These are phyloP conservation scores for Bufo gargarizans DNA, from an alignment of 2,113 vertebrate genomes.

Conservation along the genomic window DNA sequence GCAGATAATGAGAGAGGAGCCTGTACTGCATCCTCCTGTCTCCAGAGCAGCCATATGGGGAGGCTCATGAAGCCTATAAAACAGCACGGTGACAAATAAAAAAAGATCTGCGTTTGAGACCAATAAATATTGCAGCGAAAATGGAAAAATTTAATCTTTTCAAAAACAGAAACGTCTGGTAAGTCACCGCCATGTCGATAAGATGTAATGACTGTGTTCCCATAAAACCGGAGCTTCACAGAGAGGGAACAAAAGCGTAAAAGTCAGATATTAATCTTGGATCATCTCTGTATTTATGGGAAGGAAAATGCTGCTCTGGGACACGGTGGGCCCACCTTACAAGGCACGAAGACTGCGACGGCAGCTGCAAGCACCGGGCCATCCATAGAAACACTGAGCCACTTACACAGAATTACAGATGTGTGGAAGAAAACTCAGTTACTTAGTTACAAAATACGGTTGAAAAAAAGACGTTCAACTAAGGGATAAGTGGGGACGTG, in stretches of 20 bases:
- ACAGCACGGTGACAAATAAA: not conserved
- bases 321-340: not conserved
- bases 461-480: no score
- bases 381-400: no score
- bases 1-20: not conserved
- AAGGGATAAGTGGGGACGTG: no score
- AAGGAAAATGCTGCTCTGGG: not conserved
- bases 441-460: no score
- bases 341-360: not conserved
- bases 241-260: not conserved
- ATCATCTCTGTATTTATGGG: not conserved
- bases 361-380: no score
- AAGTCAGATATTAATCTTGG: not conserved
- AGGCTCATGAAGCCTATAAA: not conserved
- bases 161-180: not conserved
- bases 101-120: not conserved
- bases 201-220: not conserved
- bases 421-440: no score
- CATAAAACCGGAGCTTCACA: not conserved
- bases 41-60: not conserved
- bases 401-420: no score
- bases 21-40: no score
- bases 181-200: not conserved
- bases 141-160: not conserved
- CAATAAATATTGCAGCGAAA: conserved; percentile 1